These are phyloP conservation scores for Brachynemurus nebulosus DNA, from an alignment of 2,888 invertebrate genomes.

Conservation along the genomic window DNA sequence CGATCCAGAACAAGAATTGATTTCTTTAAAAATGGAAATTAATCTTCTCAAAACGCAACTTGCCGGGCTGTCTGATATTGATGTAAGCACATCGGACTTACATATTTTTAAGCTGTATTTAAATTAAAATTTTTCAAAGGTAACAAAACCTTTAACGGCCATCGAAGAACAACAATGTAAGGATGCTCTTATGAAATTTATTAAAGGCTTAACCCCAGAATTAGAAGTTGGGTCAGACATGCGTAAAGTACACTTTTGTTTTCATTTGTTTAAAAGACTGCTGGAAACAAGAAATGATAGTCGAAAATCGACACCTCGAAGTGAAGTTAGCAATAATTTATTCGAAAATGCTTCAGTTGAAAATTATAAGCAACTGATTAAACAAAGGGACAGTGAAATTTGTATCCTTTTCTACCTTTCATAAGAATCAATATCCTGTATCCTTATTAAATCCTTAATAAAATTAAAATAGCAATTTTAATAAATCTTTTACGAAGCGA, in stretches of 20 bases:
- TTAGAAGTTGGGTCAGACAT: slow-evolving; percentile 23
- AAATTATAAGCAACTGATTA: slow-evolving; percentile 26
- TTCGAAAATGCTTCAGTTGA: too few species aligned
- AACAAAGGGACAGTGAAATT: slow-evolving; percentile 29
- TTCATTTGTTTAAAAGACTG: slow-evolving; percentile 22
- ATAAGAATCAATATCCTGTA: too few species aligned
- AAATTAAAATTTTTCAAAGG: slow-evolving; percentile 9
- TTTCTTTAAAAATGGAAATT: slow-evolving; percentile 31
- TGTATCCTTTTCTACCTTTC: slow-evolving; percentile 31
- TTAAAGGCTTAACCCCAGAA: slow-evolving; percentile 20
- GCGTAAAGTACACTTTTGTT: slow-evolving; percentile 27
- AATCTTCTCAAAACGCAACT: slow-evolving; percentile 27
- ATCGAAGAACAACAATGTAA: slow-evolving; percentile 22
- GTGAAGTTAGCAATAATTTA: too few species aligned
- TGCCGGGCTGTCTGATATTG: slow-evolving; percentile 19
- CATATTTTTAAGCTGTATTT: not conserved
- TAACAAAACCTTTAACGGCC: slow-evolving; percentile 17
- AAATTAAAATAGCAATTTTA: not conserved
- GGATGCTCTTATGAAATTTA: slow-evolving; percentile 20
- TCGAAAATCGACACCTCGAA: too few species aligned
- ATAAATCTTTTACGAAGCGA: not conserved
- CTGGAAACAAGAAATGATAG: too few species aligned
- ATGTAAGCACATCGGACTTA: slow-evolving; percentile 16
- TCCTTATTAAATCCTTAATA: not conserved
- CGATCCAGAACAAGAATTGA: slow-evolving; percentile 32